Base-by-base conservation (phyloP, 1,140 invertebrate genomes). In the Metaphire vulgaris region DNA sequence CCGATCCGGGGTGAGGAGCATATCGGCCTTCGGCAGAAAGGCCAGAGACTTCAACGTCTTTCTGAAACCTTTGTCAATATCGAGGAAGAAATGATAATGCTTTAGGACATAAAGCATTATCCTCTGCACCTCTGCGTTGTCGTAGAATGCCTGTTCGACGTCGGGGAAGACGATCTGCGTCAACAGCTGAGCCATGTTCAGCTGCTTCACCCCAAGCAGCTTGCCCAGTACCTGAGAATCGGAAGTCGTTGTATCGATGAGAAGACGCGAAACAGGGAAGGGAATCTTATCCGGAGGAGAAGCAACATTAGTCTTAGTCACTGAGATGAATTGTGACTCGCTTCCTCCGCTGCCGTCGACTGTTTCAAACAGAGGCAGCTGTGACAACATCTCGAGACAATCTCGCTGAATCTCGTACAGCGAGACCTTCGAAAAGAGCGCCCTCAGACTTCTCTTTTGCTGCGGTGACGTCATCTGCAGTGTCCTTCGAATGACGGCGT, bases 161-260 rank as follows among this genome's bases (percentile, higher is more conserved):
- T 78, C 77, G 0, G 73, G 73, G 66, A 78, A 78, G 21, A 78
- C 69, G 73, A 75, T 15, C 31, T 75, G 75, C 0, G 28, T 75
- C 28, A 78, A 33, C 31, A 75, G 26, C 73, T 78, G 75, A 64
- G 69, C 69, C 32, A 70, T 32, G 21, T 29, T 71, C n/a, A 78
- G 16, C 29, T n/a, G 16, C 30, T 69, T 34, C 6, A 78, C 67
- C 16, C 69, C 74, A 14, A 78, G 69, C 21, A 70, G 31, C 0
- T 65, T 69, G 1, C 73, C 68, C 15, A 78, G 74, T 31, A 1
- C 68, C 26, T 28, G 41, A 6, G 64, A 28, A 12, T 70, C 29
- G 6, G 68, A 14, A 14, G 14, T 33, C 26, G 41, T 65, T 28
- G 66, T 34, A 33, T 74, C 69, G 16, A 78, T 14, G 12, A 78